A percentile compares a stretch with the other conserved stretches of the same genome.
phyloP scores from a whole-genome alignment of 2,797 vertebrate genomes.

The Clarias pachynema region DNA sequence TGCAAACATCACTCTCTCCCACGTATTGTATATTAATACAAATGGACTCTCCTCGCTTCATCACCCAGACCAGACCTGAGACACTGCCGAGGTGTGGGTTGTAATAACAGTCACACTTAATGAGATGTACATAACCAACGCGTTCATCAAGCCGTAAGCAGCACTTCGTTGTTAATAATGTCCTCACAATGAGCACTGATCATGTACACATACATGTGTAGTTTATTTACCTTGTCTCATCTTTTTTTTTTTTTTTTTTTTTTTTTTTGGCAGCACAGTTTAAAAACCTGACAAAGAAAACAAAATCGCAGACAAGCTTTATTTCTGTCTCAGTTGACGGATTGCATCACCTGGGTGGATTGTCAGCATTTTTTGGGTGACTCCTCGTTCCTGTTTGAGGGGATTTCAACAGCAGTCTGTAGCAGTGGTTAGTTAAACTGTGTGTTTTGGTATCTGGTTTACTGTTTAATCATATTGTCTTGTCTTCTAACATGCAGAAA shows the following conservation, averaged over 20 bases:
- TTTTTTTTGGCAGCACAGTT: not conserved
- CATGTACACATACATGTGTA: not conserved
- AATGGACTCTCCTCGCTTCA: not conserved
- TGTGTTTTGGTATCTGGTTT: not conserved
- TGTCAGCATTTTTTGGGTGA: not conserved
- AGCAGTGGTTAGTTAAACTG: no score
- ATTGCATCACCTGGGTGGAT: not conserved
- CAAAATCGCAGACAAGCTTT: not conserved
- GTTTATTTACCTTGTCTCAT: no score
- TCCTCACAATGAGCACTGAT: not conserved
- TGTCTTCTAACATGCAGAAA: not conserved
- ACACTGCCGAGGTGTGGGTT: not conserved
- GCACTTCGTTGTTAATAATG: no score
- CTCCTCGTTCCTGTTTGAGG: not conserved
- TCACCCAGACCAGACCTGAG: not conserved
- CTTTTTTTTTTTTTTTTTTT: no score
- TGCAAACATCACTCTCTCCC: not conserved
- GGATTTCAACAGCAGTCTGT: not conserved
- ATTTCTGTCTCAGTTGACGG: slow-evolving; percentile 18
- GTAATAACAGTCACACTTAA: not conserved
- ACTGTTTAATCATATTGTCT: not conserved
- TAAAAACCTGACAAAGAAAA: not conserved
- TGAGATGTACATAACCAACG: not conserved
- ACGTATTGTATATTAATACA: not conserved
- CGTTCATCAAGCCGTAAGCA: not conserved